A percentile compares a stretch with the other conserved stretches of the same genome.
phyloP scores from a whole-genome alignment of 30 jellyfish, hydroid and myxozoan genomes.

The Rhopilema esculentum region DNA sequence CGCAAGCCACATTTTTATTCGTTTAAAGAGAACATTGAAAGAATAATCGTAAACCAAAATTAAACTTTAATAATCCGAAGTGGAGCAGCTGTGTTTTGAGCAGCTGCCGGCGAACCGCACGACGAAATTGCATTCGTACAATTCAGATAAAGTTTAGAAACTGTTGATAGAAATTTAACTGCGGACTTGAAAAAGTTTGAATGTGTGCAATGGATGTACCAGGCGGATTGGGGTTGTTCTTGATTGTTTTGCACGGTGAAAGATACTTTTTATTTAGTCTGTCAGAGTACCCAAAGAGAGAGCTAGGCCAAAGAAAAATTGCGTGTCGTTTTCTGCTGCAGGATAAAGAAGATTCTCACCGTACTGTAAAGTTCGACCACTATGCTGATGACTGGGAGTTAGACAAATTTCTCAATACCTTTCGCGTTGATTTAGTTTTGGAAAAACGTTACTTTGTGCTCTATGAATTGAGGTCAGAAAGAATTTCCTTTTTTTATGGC shows the following conservation, averaged over 20 bases:
- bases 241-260: not conserved
- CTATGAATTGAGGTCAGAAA: not conserved
- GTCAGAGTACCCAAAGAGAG: not conserved
- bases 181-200: not conserved
- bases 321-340: not conserved
- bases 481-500: not conserved
- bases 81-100: constrained; percentile 14
- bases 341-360: not conserved
- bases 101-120: not conserved
- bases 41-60: constrained; percentile 25
- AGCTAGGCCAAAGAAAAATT: not conserved
- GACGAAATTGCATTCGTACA: not conserved
- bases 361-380: not conserved
- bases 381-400: not conserved
- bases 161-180: not conserved
- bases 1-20: not conserved
- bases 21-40: not conserved
- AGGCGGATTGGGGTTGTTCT: not conserved
- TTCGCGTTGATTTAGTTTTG: not conserved
- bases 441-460: not conserved
- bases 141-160: not conserved
- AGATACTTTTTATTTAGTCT: not conserved
- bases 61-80: constrained; percentile 21
- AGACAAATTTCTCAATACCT: not conserved
- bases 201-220: not conserved